A percentile compares a stretch with the other conserved stretches of the same genome.
phyloP scores from a whole-genome alignment of 2,888 invertebrate species.

The Diarsia brunnea region DNA sequence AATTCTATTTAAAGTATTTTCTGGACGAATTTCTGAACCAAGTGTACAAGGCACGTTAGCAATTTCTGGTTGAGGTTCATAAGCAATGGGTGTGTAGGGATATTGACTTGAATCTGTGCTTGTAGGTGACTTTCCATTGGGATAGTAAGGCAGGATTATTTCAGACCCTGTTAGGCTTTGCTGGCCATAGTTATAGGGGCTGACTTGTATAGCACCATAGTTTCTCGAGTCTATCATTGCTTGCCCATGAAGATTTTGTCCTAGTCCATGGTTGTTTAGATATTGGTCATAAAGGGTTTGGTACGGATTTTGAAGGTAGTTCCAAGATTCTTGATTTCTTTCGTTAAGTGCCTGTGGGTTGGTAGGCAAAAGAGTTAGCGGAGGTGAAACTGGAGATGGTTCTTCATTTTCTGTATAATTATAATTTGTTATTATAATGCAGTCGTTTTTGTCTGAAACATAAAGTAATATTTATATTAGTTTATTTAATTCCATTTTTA shows the following conservation, averaged over 20 bases:
- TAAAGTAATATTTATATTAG: too few relatives aligned
- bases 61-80: conserved; percentile 1
- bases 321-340: conserved; percentile 32
- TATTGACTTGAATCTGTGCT: conserved; percentile 9
- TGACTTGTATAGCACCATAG: neutral
- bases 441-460: conserved; percentile 48
- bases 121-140: conserved; percentile 14
- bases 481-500: too few relatives aligned
- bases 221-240: neutral
- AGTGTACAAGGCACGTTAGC: neutral
- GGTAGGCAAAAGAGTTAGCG: neutral
- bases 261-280: conserved; percentile 7
- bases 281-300: conserved; percentile 35
- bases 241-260: conserved; percentile 7
- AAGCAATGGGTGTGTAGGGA: neutral
- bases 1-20: conserved; percentile 34
- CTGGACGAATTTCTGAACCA: conserved; percentile 13
- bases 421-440: conserved; percentile 34
- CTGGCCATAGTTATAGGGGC: conserved; percentile 4
- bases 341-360: conserved; percentile 5
- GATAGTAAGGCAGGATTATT: conserved; percentile 3
- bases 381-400: neutral
- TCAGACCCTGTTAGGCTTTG: neutral
- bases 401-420: conserved; percentile 51
- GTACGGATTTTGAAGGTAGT: conserved; percentile 33